Base-by-base conservation (phyloP, 2,113 vertebrate species). In the Laterallus jamaicensis region DNA sequence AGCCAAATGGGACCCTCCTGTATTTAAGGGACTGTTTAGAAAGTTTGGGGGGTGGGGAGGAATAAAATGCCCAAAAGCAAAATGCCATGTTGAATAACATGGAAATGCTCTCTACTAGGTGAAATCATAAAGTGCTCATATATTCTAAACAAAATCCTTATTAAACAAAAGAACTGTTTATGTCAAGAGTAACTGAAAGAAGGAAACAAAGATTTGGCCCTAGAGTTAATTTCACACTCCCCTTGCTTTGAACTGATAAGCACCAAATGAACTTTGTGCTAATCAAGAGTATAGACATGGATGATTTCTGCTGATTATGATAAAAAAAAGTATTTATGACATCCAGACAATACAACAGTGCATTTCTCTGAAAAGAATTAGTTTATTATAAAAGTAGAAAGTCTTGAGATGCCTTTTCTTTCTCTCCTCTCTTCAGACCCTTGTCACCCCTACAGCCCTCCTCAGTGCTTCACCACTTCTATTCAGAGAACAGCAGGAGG, bases 191-290 rank as follows among this genome's bases (percentile, higher is more conserved):
- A 91, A 93, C 76, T 31, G 54, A 88, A 78, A 52, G 35, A 90
- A 86, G 22, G 25, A 93, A 83, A 88, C 4, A 3, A 94, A 93
- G 50, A 96, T 96, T 70, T 86, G 82, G 40, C 69, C 70, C 44
- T 71, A 74, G 44, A 77, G 37, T 89, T 96, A 92, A 96, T 93
- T 88, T 94, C 83, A 85, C 93, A 56, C n/a, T 96, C 64, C n/a
- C 50, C 29, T 92, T 93, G 56, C 75, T 86, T 90, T 84, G 62
- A 64, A 90, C 68, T 88, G 82, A 84, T 95, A 94, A 82, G 63
- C 10, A 79, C 56, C 73, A 90, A 83, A 82, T 86, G 70, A 95
- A 94, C 54, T 95, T 91, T 80, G 64, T 93, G 74, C 42, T 93
- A 95, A 95, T 95, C 63, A 71, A 76, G 83, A 91, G 25, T 91